Evolutionary conservation across 2,797 vertebrate genomes (phyloP), one percentile per base, ranked within the genome.

Genomic region (Poecile montanus): DNA sequence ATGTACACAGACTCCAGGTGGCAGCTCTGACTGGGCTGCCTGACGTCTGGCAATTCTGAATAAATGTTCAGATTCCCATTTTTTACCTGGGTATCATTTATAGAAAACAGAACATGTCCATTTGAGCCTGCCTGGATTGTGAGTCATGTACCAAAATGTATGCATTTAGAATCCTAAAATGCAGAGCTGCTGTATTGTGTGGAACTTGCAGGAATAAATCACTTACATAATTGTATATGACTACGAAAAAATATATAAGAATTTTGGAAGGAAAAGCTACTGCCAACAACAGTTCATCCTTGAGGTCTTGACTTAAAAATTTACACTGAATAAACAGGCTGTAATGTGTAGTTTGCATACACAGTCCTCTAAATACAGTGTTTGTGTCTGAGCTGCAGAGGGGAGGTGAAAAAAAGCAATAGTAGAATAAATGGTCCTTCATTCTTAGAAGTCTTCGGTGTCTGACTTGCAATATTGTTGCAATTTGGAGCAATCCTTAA

Each of bases 1-100:
- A 7, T 65, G 62, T 85, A 83, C 61, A 88, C 89, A 89, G 72
- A 50, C 87, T 83, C 73, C 79, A 89, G 76, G 89, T 84, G 62
- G 88, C 58, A 80, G 68, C 70, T 89, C 65, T 6, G 4, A 72
- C 62, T 61, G 65, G 54, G 42, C 68, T 89, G 65, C 56, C n/a
- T 83, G 45, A 80, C 0, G 2, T 60, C 66, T 89, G 44, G 47
- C 66, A 84, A 14, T 65, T 92, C 54, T 61, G 38, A 82, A 91
- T 83, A 85, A 93, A 92, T 51, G 27, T 7, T 54, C 58, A 74
- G 16, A 85, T 88, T 91, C 27, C 38, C 54, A 6, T 75, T 90
- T 80, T 82, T 61, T 47, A 89, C 68, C 50, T 89, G 61, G 32
- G 9, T 10, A 54, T 74, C 16, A 36, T 67, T 68, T 88, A 68